Conservation (phyloP, 2,888 invertebrate species). For the Pseudococcus longispinus region DNA sequence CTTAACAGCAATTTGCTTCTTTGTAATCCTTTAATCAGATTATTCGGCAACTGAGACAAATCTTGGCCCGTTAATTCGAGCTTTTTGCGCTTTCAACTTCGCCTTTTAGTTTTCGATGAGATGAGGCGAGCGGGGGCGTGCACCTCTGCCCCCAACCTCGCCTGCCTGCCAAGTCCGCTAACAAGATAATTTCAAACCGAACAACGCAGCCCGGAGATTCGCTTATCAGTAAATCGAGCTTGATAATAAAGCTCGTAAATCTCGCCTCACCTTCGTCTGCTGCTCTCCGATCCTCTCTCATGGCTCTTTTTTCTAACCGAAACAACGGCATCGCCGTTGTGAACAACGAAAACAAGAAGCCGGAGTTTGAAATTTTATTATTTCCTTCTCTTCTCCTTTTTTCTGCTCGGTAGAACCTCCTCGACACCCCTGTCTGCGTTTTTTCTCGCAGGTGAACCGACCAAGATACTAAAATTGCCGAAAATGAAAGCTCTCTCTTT, state of each 20-base stretch:
- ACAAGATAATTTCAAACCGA: slow-evolving; percentile 36
- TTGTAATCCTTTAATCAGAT: slow-evolving; percentile 48
- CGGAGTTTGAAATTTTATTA: slow-evolving; percentile 10
- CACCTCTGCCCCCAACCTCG: too few relatives aligned
- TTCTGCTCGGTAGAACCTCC: neutral
- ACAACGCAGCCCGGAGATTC: slow-evolving; percentile 10
- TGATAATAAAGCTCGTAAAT: slow-evolving; percentile 32
- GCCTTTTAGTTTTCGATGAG: neutral
- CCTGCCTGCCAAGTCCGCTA: neutral
- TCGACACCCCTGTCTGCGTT: neutral
- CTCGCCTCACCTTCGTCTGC: neutral
- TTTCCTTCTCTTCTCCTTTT: neutral
- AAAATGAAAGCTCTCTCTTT: neutral
- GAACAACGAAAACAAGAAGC: neutral
- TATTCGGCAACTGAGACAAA: slow-evolving; percentile 42
- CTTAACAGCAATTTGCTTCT: slow-evolving; percentile 34
- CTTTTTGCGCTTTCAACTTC: slow-evolving; percentile 43
- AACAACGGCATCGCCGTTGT: neutral
- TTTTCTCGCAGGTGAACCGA: neutral
- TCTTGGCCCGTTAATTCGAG: slow-evolving; percentile 38
- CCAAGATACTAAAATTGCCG: neutral
- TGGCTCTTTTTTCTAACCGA: neutral
- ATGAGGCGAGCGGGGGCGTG: neutral
- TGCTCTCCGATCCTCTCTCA: neutral
- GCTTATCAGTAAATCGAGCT: slow-evolving; percentile 36